Base-by-base conservation (phyloP, 2,113 vertebrate genomes). In the Tetraodon nigroviridis region DNA sequence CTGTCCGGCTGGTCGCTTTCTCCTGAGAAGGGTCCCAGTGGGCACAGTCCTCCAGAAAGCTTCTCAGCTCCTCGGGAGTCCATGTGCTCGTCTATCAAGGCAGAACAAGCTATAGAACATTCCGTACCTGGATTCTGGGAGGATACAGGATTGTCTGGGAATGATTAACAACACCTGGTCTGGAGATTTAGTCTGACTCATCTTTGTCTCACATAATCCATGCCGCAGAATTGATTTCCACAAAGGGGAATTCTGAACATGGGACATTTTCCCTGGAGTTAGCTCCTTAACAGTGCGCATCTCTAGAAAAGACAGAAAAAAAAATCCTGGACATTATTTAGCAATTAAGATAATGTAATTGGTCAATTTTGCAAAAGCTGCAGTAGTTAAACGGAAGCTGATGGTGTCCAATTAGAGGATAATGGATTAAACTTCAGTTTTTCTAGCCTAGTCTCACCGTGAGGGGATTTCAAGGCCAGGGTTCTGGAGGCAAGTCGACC, bases 181-280 rank as follows among this genome's bases (percentile, higher is more conserved):
- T 29, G 72, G 15, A 0, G 41, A 11, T 59, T 22, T 70, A 2
- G n/a, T 32, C n/a, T 2, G 54, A 53, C 47, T 70, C 0, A 16
- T 67, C 16, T 45, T 55, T 1, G 64, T 85, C 61, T 91, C 88
- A 80, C 83, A 88, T 63, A 93, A 80, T 8, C 93, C 95, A 37
- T 98, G 94, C 68, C 91, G 90, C 81, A 99, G 94, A 76, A 99
- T 89, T 27, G 93, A 91, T 84, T 94, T 98, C 97, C 97, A 99
- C 27, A 99, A 82, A 12, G 93, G 92, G 21, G 94, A 97, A 51
- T 88, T 90, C 64, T 97, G 90, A 81, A 98, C 90, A 19, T 93
- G 89, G 4, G 89, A 80, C 77, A 95, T 88, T 86, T 96, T 92
- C 61, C 90, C 80, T 6, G 90, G 78, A 42, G 93, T 86, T 55